These are phyloP conservation scores for Muscidifurax raptorellus DNA, from an alignment of 1,140 invertebrate species.

Conservation along the genomic window DNA sequence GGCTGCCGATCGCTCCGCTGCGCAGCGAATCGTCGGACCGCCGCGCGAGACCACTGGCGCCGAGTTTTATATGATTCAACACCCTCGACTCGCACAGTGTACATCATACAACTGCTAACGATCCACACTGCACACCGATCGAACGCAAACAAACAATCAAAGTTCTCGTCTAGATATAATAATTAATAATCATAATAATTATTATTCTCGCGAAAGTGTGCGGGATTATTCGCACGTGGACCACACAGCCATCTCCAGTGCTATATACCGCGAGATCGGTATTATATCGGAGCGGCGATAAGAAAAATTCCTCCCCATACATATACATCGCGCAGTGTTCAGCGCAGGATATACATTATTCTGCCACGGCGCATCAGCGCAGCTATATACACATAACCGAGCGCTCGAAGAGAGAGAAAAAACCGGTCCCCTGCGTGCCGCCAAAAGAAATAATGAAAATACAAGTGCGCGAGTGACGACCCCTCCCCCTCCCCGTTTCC, in stretches of 20 bases:
- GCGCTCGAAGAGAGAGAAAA: background rate
- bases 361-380: too few species aligned
- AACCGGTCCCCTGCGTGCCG: background rate
- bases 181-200: too few species aligned
- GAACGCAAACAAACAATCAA: too few species aligned
- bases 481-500: background rate
- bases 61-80: background rate
- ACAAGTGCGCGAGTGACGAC: slow-evolving; percentile 39
- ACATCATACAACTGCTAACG: too few species aligned
- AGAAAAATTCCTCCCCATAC: too few species aligned
- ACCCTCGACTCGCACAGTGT: too few species aligned
- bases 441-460: background rate
- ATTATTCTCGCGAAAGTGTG: too few species aligned
- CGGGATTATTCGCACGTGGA: too few species aligned
- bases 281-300: slow-evolving; percentile 5
- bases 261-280: background rate
- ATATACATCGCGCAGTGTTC: background rate
- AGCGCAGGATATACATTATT: background rate
- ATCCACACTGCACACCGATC: background rate
- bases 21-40: background rate
- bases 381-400: too few species aligned
- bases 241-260: too few species aligned
- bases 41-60: too few species aligned
- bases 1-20: background rate
- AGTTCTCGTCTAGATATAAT: too few species aligned